Evolutionary conservation across 2,113 vertebrate genomes (phyloP).

Genomic region (Dolichotis patagonum): DNA sequence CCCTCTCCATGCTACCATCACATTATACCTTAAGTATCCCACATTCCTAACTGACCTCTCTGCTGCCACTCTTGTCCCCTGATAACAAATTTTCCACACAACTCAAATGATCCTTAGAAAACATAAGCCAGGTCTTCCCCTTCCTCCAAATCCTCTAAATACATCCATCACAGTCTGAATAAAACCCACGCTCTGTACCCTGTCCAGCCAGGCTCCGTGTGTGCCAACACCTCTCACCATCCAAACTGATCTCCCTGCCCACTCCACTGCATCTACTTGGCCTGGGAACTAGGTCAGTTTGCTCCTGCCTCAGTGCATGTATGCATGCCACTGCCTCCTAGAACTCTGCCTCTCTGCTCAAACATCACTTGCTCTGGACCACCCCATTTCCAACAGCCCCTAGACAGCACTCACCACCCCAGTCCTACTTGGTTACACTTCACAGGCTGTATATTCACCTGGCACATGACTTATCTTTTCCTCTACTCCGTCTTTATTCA

Average conservation of each 20-base stretch:
- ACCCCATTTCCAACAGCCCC: no score
- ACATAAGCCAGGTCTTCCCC: neutral
- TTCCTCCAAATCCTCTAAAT: neutral
- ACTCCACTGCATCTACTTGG: neutral
- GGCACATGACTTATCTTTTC: neutral
- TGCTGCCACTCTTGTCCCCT: neutral
- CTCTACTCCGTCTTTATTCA: neutral
- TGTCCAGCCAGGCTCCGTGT: no score
- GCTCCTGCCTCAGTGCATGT: neutral
- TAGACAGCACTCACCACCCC: neutral
- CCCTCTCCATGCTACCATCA: neutral
- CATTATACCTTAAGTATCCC: neutral
- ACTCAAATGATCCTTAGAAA: neutral
- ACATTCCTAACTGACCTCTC: neutral
- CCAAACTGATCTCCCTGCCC: neutral
- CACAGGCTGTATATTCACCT: neutral
- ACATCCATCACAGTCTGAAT: neutral
- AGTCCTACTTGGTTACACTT: neutral
- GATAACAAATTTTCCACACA: neutral
- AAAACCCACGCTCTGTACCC: neutral
- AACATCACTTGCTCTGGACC: neutral
- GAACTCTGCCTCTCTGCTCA: neutral
- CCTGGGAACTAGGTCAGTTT: neutral
- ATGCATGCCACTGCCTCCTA: neutral
- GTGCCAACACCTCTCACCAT: neutral